Conservation (phyloP, 2,888 invertebrate species). For the Cryptophagus acutangulus region DNA sequence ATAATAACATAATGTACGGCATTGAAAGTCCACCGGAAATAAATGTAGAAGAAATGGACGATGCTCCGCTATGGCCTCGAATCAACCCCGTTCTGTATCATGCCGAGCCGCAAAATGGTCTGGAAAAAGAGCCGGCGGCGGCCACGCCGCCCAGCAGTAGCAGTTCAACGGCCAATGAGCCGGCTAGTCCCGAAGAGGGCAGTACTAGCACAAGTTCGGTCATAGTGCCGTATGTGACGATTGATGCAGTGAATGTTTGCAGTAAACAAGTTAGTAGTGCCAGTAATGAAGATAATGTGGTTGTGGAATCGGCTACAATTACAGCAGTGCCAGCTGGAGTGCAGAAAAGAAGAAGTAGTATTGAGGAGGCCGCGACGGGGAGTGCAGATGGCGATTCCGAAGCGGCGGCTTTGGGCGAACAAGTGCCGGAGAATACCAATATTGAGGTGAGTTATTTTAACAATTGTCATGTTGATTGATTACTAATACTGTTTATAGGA, state of each 20-base stretch:
- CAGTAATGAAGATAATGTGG: constrained; percentile 22
- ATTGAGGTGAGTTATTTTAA: no score
- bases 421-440: no score
- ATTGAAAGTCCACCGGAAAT: constrained; percentile 57
- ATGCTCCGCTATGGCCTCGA: constrained; percentile 38
- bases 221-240: constrained; percentile 32
- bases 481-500: no score
- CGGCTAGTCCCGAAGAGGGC: neutral
- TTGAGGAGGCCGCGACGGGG: constrained; percentile 24
- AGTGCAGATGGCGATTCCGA: neutral
- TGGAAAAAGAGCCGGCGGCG: neutral
- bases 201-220: constrained; percentile 11
- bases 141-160: constrained; percentile 1
- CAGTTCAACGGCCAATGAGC: neutral
- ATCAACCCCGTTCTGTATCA: neutral
- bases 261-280: constrained; percentile 21
- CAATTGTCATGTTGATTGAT: no score
- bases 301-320: constrained; percentile 17
- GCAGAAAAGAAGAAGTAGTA: constrained; percentile 35
- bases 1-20: constrained; percentile 56
- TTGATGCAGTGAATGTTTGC: constrained; percentile 31
- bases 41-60: constrained; percentile 57
- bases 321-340: constrained; percentile 35
- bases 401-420: no score
- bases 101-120: neutral